A percentile compares a stretch with the other conserved stretches of the same genome.
Evolutionary conservation across 2,888 invertebrate species (phyloP).

Genomic region (Zele albiditarsus): DNA sequence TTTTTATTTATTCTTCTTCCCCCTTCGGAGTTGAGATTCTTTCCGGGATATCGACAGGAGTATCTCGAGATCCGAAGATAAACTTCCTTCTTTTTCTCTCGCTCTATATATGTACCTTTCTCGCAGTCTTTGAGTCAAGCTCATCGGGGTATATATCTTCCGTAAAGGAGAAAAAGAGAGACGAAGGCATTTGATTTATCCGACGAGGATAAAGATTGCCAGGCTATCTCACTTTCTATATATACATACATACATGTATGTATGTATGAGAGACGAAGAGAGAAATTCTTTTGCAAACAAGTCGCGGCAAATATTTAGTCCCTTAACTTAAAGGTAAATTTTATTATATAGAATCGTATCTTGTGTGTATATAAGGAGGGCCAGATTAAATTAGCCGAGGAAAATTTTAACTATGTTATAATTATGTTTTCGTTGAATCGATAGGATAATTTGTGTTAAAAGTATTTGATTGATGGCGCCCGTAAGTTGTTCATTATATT

Average conservation of each 20-base stretch:
- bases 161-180: slow-evolving; percentile 1
- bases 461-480: too few relatives aligned
- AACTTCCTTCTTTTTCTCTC: slow-evolving; percentile 27
- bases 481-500: too few relatives aligned
- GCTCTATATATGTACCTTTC: not conserved
- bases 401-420: too few relatives aligned
- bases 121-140: not conserved
- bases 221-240: not conserved
- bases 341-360: slow-evolving; percentile 4
- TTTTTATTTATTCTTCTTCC: not conserved
- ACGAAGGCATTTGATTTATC: slow-evolving; percentile 21
- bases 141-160: not conserved
- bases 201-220: slow-evolving; percentile 19
- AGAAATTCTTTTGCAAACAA: slow-evolving; percentile 2
- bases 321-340: slow-evolving; percentile 18
- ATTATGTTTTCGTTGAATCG: too few relatives aligned
- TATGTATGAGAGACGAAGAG: slow-evolving; percentile 1
- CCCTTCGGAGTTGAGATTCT: slow-evolving; percentile 31
- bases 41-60: slow-evolving; percentile 41
- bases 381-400: too few relatives aligned
- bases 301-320: slow-evolving; percentile 58
- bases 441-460: too few relatives aligned
- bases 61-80: slow-evolving; percentile 42
- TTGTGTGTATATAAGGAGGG: too few relatives aligned
- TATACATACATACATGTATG: not conserved